Evolutionary conservation across 1,140 invertebrate genomes (phyloP).

Genomic region (Plodia interpunctella): DNA sequence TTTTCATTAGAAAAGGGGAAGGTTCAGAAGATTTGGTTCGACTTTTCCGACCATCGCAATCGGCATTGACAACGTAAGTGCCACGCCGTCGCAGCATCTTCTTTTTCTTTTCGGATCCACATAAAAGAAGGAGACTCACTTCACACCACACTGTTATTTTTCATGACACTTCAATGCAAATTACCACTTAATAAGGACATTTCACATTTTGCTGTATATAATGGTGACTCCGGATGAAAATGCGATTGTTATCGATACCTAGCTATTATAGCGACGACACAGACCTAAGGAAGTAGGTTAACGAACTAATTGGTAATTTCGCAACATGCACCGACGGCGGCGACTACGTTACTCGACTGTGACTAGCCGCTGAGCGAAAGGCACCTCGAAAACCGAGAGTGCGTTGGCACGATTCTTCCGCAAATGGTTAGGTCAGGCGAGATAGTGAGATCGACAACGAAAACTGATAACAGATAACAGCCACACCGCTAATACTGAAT

Average conservation of each 20-base stretch:
- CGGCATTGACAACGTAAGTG: constrained; percentile 62
- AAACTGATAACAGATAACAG: constrained; percentile 48
- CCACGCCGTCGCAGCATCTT: constrained; percentile 61
- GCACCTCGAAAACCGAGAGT: constrained; percentile 63
- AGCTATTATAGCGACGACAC: constrained; percentile 12
- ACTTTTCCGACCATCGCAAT: constrained; percentile 34
- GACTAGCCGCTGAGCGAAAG: constrained; percentile 55
- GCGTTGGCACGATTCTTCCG: constrained; percentile 58
- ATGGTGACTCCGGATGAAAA: constrained; percentile 5
- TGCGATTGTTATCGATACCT: constrained; percentile 31
- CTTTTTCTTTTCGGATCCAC: constrained; percentile 26
- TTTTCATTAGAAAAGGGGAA: constrained; percentile 37
- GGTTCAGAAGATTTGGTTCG: constrained; percentile 35
- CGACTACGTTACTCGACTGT: constrained; percentile 43
- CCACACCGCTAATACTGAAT: neutral
- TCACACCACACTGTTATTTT: constrained; percentile 8
- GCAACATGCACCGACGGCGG: constrained; percentile 44
- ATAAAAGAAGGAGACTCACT: constrained; percentile 27
- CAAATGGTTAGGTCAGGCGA: constrained; percentile 59
- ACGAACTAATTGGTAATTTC: constrained; percentile 51
- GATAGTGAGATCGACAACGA: constrained; percentile 65
- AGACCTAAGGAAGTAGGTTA: constrained; percentile 46
- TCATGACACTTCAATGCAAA: constrained; percentile 18
- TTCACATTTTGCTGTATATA: constrained; percentile 17
- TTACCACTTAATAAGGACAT: constrained; percentile 8